Conservation (phyloP, 2,888 invertebrate genomes). For the Drosophila paramelanica region DNA sequence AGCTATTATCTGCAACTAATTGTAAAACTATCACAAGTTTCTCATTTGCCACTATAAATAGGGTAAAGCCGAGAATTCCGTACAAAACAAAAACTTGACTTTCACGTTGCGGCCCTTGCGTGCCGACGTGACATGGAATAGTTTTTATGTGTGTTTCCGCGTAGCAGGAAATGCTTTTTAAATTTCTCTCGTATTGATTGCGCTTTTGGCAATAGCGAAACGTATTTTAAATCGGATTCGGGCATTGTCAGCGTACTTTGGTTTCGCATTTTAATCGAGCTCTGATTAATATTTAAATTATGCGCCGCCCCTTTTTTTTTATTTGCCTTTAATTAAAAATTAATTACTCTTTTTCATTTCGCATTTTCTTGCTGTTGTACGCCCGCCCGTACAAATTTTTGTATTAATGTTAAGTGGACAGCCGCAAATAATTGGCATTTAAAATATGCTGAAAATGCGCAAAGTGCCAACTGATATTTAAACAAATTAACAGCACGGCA, state of each 20-base stretch:
- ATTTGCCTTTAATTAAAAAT: conserved; percentile 79
- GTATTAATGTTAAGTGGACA: conserved; percentile 61
- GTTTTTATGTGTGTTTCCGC: conserved; percentile 27
- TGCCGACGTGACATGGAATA: conserved; percentile 37
- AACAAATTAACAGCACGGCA: conserved; percentile 65
- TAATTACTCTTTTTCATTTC: conserved; percentile 58
- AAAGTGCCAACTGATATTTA: conserved; percentile 64
- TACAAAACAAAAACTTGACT: conserved; percentile 41
- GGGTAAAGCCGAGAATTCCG: conserved; percentile 8
- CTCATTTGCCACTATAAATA: conserved; percentile 33
- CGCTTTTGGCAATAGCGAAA: not conserved
- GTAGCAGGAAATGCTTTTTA: conserved; percentile 1
- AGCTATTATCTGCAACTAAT: conserved; percentile 60
- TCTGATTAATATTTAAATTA: conserved; percentile 69
- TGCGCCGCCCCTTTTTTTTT: conserved; percentile 23
- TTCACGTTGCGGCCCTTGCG: conserved; percentile 54
- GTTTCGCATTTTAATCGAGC: conserved; percentile 37
- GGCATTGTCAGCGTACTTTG: conserved; percentile 49
- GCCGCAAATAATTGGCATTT: conserved; percentile 76
- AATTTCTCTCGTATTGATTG: conserved; percentile 3
- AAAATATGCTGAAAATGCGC: conserved; percentile 72
- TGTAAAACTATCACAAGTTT: conserved; percentile 57
- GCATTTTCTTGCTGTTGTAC: conserved; percentile 31
- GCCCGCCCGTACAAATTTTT: conserved; percentile 9
- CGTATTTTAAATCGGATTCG: conserved; percentile 38